Evolutionary conservation across 2,888 invertebrate genomes (phyloP), one percentile per base, ranked within the genome.

Genomic region (Dione vanillae): DNA sequence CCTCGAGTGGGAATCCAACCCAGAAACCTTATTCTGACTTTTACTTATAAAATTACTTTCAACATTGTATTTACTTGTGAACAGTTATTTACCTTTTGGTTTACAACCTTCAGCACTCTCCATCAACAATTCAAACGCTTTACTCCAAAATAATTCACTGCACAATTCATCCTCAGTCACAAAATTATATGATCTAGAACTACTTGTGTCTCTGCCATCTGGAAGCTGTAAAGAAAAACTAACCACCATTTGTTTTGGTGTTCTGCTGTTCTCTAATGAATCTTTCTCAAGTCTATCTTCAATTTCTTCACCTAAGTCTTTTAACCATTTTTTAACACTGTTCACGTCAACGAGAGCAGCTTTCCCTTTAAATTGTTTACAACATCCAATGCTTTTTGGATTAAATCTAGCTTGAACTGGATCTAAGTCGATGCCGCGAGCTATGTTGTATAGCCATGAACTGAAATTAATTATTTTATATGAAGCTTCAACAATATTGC

Each of bases 311-410:
- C 96, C 94, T 14, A 99, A 89, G 81, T 97, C 97, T 58, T 92
- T 92, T 0, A 98, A 89, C 99, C 99, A 99, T 83, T 96, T 96
- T 65, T 94, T 92, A 20, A 97, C 93, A 70, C 95, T 95, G 40
- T 96, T 95, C 45, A 95, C 84, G 19, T 95, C 95, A 0, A 90
- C 87, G 7, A 99, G 94, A 11, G 97, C 96, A 76, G 95, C 95
- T 80, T 95, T 95, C 0, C 98, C 99, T 2, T 96, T 95, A 85
- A 99, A 99, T 82, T 97, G 97, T 90, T 99, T 99, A 84, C 98
- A 97, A 81, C 98, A 98, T 0, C 98, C 99, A 78, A 99, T 98
- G 66, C 98, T 98, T 88, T 99, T 98, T 0, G 98, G 95, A 68
- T 98, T 95, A 74, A 98, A 95, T 75, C 98, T 95, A 0, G 96